Conservation (phyloP, 2,888 invertebrate species). For the Baccha elongata region DNA sequence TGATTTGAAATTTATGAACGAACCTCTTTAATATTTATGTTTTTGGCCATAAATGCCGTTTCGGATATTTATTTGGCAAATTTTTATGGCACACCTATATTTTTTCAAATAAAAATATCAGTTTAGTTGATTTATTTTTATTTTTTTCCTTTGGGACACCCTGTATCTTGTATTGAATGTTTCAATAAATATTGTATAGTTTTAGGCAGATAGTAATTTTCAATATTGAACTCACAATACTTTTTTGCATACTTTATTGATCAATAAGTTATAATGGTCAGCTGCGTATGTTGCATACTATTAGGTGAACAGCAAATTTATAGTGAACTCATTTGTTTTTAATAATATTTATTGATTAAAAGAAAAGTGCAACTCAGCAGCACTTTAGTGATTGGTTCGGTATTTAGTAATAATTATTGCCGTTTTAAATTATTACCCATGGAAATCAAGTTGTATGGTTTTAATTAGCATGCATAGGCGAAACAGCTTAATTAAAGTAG, state of each 20-base stretch:
- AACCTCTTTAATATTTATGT: slow-evolving; percentile 58
- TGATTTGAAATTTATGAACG: slow-evolving; percentile 45
- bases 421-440: slow-evolving; percentile 36
- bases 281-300: slow-evolving; percentile 1
- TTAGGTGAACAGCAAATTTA: slow-evolving; percentile 4
- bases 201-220: background rate
- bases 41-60: slow-evolving; percentile 21
- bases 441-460: slow-evolving; percentile 45
- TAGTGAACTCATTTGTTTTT: no score
- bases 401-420: slow-evolving; percentile 60
- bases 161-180: slow-evolving; percentile 31
- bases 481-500: background rate
- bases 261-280: background rate
- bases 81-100: slow-evolving; percentile 45
- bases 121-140: slow-evolving; percentile 32
- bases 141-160: background rate
- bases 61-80: slow-evolving; percentile 37
- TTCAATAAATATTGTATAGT: slow-evolving; percentile 24
- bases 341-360: no score
- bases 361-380: slow-evolving; percentile 1
- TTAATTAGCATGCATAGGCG: slow-evolving; percentile 63
- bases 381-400: slow-evolving; percentile 65
- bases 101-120: slow-evolving; percentile 14
- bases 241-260: background rate
- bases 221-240: background rate